Conservation (phyloP, 2,888 invertebrate species). For the Tenthredo distinguenda region DNA sequence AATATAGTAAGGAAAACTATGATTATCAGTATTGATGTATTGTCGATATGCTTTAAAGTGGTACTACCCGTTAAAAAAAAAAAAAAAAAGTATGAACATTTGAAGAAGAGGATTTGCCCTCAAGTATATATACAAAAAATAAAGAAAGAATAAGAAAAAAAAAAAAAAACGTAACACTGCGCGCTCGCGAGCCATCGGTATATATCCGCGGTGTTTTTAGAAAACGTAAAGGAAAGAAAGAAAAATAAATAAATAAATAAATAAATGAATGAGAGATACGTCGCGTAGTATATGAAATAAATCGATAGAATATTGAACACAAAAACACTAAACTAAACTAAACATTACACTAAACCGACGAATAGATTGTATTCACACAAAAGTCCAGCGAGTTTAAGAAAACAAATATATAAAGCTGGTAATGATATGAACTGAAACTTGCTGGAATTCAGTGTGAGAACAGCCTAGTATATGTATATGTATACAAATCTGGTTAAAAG, state of each 20-base stretch:
- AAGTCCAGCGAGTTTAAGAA: neutral
- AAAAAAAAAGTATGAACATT: neutral
- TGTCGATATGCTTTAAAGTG: conserved; percentile 51
- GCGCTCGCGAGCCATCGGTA: neutral
- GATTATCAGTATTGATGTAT: conserved; percentile 55
- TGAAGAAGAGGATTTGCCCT: neutral
- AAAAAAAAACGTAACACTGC: neutral
- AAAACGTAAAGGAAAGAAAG: neutral
- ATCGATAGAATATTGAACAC: neutral
- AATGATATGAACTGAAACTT: neutral
- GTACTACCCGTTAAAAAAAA: neutral
- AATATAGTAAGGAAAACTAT: conserved; percentile 59
- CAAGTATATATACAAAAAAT: neutral
- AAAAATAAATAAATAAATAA: neutral
- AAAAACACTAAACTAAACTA: neutral
- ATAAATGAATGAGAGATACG: conserved; percentile 3
- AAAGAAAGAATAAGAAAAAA: neutral
- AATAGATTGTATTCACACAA: conserved; percentile 8
- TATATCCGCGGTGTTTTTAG: neutral
- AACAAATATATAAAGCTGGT: neutral
- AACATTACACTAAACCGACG: neutral
- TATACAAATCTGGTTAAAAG: conserved; percentile 15
- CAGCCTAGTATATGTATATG: conserved; percentile 27
- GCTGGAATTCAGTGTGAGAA: conserved; percentile 26
- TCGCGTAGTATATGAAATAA: conserved; percentile 1